A percentile compares a stretch with the other conserved stretches of the same genome.
These are phyloP conservation scores for Epirrhoe alternata DNA, from an alignment of 2,888 invertebrate species.

Conservation along the genomic window DNA sequence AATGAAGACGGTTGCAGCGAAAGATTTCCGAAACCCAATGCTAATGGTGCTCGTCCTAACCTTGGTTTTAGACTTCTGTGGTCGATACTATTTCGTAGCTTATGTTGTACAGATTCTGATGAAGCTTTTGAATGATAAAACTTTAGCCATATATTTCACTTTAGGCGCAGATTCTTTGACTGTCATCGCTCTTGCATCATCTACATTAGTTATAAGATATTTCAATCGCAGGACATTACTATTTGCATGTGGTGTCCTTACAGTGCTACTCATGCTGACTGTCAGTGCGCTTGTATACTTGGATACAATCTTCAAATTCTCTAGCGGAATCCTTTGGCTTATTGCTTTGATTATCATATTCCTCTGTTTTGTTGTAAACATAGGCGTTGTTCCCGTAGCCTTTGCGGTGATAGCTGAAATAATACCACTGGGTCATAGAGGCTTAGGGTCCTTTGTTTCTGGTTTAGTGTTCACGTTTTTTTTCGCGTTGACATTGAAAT, in stretches of 20 bases:
- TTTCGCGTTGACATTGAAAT: conserved; percentile 51
- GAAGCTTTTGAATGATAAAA: conserved; percentile 48
- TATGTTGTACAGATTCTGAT: conserved; percentile 56
- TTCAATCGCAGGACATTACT: conserved; percentile 54
- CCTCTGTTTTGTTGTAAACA: conserved; percentile 48
- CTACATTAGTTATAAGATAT: conserved; percentile 47
- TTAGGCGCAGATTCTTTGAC: conserved; percentile 52
- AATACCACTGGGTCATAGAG: conserved; percentile 59
- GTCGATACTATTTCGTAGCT: conserved; percentile 53
- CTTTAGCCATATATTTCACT: conserved; percentile 52
- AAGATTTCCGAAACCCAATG: conserved; percentile 55
- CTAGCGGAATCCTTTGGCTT: conserved; percentile 44
- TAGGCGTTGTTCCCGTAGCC: conserved; percentile 51
- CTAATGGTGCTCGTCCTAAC: conserved; percentile 48
- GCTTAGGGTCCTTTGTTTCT: conserved; percentile 48
- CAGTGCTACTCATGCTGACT: conserved; percentile 49
- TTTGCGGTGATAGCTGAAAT: conserved; percentile 55
- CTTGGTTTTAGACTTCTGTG: conserved; percentile 52
- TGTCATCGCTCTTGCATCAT: conserved; percentile 46
- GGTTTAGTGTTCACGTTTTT: conserved; percentile 53
- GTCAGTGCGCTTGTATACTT: conserved; percentile 49
- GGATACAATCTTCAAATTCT: conserved; percentile 37
- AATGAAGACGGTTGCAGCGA: conserved; percentile 40
- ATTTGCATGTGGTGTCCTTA: conserved; percentile 46
- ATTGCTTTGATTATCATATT: conserved; percentile 50